Percentiles rank a stretch among this genome's conserved stretches.
Evolutionary conservation across 2,888 invertebrate species (phyloP).

Genomic region (Epinotia brunnichana): DNA sequence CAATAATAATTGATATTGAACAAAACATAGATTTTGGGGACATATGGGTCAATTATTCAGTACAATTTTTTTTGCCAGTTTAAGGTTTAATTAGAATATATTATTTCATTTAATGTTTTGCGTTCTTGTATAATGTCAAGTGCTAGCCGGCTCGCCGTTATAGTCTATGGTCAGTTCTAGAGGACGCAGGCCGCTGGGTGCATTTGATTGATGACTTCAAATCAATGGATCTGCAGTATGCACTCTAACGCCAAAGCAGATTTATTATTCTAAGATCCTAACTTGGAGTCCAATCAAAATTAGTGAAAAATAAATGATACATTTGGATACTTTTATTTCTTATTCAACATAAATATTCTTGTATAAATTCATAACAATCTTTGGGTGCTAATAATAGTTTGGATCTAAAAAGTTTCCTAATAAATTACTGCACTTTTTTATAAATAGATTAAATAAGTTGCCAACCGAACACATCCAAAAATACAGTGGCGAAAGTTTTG

Average conservation of each 20-base stretch:
- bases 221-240: slow-evolving; percentile 76
- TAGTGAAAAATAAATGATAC: slow-evolving; percentile 51
- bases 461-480: slow-evolving; percentile 53
- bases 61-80: background rate
- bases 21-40: no score
- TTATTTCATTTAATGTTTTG: slow-evolving; percentile 2
- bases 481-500: slow-evolving; percentile 75
- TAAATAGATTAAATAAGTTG: slow-evolving; percentile 50
- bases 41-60: no score
- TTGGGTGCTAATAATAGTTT: slow-evolving; percentile 79
- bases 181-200: slow-evolving; percentile 72
- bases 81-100: background rate
- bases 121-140: slow-evolving; percentile 54
- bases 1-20: background rate
- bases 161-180: slow-evolving; percentile 80
- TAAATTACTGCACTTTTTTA: slow-evolving; percentile 49
- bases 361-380: slow-evolving; percentile 84
- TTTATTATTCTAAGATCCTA: slow-evolving; percentile 57
- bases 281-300: slow-evolving; percentile 67
- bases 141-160: slow-evolving; percentile 77
- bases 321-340: slow-evolving; percentile 79
- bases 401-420: slow-evolving; percentile 70
- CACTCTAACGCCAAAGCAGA: slow-evolving; percentile 28
- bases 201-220: slow-evolving; percentile 84
- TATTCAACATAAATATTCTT: slow-evolving; percentile 83